Base-by-base conservation (phyloP, 1,140 invertebrate genomes). In the Sarcophaga peregrina region DNA sequence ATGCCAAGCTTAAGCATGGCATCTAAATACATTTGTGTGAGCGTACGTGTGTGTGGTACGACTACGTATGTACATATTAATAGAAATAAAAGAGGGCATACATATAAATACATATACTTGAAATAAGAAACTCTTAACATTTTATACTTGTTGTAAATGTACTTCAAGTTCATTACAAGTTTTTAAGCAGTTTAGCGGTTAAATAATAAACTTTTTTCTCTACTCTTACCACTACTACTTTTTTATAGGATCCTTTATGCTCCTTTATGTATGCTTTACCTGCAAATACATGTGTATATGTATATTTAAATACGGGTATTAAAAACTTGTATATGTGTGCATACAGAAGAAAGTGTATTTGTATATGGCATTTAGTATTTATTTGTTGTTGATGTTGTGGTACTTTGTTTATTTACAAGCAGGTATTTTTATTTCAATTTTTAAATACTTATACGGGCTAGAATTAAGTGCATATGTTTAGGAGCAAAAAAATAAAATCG, bases 131-230 rank as follows among this genome's bases (percentile, higher is more conserved):
- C 75, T 78, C 47, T 78, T 78, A 78, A 20, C 75, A 52, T 47
- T 76, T 78, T 50, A 20, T 45, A 52, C n/a, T 11, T 78, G 50
- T n/a, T 50, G 48, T 54, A 48, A 80, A 80, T 80, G 82, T 80
- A 83, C 62, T 83, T 83, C 83, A 83, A 83, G 83, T 83, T 81
- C 80, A 83, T 81, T 81, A 80, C 45, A 83, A 81, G 83, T 83
- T 83, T 83, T 83, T 83, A 83, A 83, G 83, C 78, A 81, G 72
- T 83, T 83, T 83, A 83, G 83, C 50, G 83, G 83, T 83, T 83
- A 81, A 83, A 81, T 81, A 81, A 78, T 62, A 83, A 83, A 83
- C 78, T 83, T 83, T 20, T 81, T 83, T 74, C 50, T 75, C 13
- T 68, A 62, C 46, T 20, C 8, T 73, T 6, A 13, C 62, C 68